Evolutionary conservation across 2,113 vertebrate species (phyloP).

Genomic region (Cyanoderma ruficeps): DNA sequence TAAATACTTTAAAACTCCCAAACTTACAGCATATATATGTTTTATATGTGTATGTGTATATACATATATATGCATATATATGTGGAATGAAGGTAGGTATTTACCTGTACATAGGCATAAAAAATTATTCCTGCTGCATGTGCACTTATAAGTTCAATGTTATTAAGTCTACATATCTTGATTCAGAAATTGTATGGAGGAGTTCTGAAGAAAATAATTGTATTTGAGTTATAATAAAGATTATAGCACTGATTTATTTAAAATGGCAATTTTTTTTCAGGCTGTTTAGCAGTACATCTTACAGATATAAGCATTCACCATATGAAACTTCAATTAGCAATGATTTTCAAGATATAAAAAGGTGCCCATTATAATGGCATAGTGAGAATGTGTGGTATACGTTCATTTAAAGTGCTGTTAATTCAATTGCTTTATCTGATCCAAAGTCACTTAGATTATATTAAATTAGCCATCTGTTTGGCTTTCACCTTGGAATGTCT

Average conservation of each 20-base stretch:
- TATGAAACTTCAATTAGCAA: constrained; percentile 77
- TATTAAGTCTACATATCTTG: background rate
- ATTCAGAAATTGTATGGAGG: background rate
- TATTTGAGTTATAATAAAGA: background rate
- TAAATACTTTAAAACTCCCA: background rate
- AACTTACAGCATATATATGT: background rate
- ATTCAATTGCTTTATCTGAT: constrained; percentile 79
- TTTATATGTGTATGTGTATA: background rate
- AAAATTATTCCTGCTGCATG: background rate
- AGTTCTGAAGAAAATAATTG: background rate
- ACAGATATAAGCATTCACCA: constrained; percentile 73
- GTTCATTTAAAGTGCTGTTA: constrained; percentile 74
- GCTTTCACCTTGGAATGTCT: constrained; percentile 83
- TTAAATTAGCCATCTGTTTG: constrained; percentile 84
- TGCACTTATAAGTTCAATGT: background rate
- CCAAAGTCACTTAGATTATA: constrained; percentile 81
- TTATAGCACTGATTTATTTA: background rate
- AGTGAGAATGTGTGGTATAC: constrained; percentile 63
- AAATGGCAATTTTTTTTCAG: constrained; percentile 48
- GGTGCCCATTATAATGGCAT: constrained; percentile 57
- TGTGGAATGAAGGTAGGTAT: background rate
- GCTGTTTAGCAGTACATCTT: constrained; percentile 67
- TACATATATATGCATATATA: background rate
- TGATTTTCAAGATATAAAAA: constrained; percentile 75
- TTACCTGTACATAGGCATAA: no score